Percentiles rank a stretch among this genome's conserved stretches.
Evolutionary conservation across 2,113 vertebrate genomes (phyloP).

Genomic region (Crotalus helleri): DNA sequence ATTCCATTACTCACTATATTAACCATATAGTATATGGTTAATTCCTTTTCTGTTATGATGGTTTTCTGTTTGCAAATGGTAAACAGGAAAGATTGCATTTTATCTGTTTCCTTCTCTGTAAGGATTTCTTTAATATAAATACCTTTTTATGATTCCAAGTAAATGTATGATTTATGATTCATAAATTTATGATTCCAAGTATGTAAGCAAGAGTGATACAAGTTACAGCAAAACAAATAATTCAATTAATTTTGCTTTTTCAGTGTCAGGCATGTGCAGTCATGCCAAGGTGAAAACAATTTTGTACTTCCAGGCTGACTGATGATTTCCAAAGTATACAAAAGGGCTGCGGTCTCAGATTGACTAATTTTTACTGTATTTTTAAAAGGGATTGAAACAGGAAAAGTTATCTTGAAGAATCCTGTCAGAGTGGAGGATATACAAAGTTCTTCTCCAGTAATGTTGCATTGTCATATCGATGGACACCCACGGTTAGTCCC

Average conservation of each 20-base stretch:
- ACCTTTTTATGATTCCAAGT: neutral
- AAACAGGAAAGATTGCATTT: neutral
- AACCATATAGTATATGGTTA: neutral
- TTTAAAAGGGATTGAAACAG: slow-evolving; percentile 87
- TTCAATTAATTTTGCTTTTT: neutral
- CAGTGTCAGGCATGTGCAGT: neutral
- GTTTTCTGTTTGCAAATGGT: neutral
- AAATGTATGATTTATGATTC: neutral
- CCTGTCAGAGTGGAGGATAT: slow-evolving; percentile 80
- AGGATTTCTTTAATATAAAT: neutral
- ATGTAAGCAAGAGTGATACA: neutral
- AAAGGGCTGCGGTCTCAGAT: neutral
- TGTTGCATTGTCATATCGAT: slow-evolving; percentile 87
- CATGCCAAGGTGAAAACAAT: neutral
- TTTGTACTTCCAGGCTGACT: neutral
- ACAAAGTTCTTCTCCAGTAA: slow-evolving; percentile 83
- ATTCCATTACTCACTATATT: neutral
- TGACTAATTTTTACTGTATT: neutral
- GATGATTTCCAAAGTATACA: neutral
- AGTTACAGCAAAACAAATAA: neutral
- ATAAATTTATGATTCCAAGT: too few species aligned
- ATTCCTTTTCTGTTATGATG: neutral
- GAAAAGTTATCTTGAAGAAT: slow-evolving; percentile 84
- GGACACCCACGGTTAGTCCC: slow-evolving; percentile 87
- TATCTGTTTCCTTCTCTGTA: neutral